phyloP scores from a whole-genome alignment of 2,888 invertebrate species.

The Amphipoea oculea region DNA sequence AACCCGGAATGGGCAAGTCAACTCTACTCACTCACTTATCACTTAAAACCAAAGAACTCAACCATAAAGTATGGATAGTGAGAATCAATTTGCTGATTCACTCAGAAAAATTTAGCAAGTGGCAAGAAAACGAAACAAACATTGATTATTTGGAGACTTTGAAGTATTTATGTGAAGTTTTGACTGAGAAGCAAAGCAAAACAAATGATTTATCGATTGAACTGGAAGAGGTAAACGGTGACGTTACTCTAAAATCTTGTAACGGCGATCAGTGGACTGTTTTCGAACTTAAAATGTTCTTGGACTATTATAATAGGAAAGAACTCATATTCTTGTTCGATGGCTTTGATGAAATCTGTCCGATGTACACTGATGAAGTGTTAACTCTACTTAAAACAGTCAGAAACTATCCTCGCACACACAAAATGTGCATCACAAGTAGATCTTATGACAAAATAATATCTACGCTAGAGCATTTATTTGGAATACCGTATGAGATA shows the following conservation, averaged over 20 bases:
- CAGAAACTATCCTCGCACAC: conserved; percentile 7
- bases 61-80: conserved; percentile 53
- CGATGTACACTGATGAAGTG: conserved; percentile 47
- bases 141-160: conserved; percentile 34
- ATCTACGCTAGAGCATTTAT: conserved; percentile 18
- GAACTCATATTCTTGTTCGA: conserved; percentile 58
- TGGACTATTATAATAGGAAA: conserved; percentile 46
- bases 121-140: conserved; percentile 24
- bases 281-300: conserved; percentile 47
- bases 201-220: not conserved
- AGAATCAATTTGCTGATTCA: conserved; percentile 47
- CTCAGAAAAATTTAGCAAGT: conserved; percentile 34
- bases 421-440: conserved; percentile 58
- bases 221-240: conserved; percentile 1
- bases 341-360: conserved; percentile 64
- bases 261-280: conserved; percentile 8
- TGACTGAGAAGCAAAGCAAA: conserved; percentile 3
- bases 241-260: conserved; percentile 15
- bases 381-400: conserved; percentile 29
- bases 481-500: conserved; percentile 28
- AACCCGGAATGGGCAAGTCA: conserved; percentile 65
- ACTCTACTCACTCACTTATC: conserved; percentile 60
- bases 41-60: conserved; percentile 44
- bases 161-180: conserved; percentile 27
- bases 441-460: conserved; percentile 55